A percentile compares a stretch with the other conserved stretches of the same genome.
Conservation (phyloP, 2,797 vertebrate species). For the Aotus griseimembra region DNA sequence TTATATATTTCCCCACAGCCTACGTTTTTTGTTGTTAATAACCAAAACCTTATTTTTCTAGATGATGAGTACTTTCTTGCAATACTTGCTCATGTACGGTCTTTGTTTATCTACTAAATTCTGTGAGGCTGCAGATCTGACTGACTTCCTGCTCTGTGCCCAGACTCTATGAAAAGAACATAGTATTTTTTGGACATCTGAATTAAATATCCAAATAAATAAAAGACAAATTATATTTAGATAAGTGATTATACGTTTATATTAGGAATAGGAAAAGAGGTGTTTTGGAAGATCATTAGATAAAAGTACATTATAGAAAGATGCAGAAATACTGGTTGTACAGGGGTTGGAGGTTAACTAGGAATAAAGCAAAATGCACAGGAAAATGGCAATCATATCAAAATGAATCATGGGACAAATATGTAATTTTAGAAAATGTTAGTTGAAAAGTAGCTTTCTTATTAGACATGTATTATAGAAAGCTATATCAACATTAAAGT, state of each 20-base stretch:
- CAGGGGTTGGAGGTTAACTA: background rate
- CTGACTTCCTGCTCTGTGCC: too few relatives aligned
- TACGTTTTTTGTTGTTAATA: background rate
- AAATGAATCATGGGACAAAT: background rate
- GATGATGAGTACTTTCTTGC: background rate
- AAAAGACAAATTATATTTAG: background rate
- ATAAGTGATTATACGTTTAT: background rate
- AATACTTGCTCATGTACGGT: background rate
- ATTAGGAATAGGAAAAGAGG: background rate
- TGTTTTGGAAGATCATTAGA: background rate
- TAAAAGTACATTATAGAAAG: background rate
- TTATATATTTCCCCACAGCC: background rate
- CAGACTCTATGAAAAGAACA: background rate
- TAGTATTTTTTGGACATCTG: background rate
- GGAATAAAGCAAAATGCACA: background rate
- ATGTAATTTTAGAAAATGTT: background rate
- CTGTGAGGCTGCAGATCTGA: background rate
- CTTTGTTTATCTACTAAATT: background rate
- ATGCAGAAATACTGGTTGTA: background rate
- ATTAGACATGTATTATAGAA: background rate
- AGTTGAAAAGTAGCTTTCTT: background rate
- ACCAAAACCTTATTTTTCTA: background rate
- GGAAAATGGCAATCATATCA: background rate
- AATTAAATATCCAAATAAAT: background rate
- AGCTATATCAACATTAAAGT: background rate